Evolutionary conservation across 2,888 invertebrate species (phyloP), one percentile per base, ranked within the genome.

Genomic region (Ypsolopha scabrella): DNA sequence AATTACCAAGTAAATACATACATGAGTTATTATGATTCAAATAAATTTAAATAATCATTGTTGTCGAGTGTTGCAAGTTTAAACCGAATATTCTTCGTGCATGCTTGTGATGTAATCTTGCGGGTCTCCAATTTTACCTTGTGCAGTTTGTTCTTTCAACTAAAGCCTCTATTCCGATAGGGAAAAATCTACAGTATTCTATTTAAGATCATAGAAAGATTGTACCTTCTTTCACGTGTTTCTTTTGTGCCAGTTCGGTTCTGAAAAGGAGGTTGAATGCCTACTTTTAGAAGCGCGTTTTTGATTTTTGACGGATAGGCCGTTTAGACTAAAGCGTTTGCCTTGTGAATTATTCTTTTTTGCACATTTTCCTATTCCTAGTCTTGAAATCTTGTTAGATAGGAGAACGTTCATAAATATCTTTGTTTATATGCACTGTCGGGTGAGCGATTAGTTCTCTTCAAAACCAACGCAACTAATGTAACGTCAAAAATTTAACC

Each of bases 1-100:
- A 64, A 77, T 80, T 79, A 76, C 74, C 80, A 75, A 77, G 75
- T 80, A 80, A 80, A 81, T 75, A 75, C 73, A 61, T 65, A 64
- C 65, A 24, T 59, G 44, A 61, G 65, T 65, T 73, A 75, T 82
- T 82, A 82, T 81, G 65, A 82, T 81, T 81, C 75, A 80, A 81
- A 82, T 81, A 77, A 74, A 82, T 81, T 82, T 73, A 81, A 81
- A 82, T 64, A 63, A 60, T 62, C 60, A 57, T 58, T 58, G 60
- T 54, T 55, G 48, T 33, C 34, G 38, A 57, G 50, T 72, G 77
- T 68, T 67, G 75, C 75, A 76, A 78, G 66, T 64, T 60, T 63
- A 61, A 58, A 60, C 67, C 57, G 66, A 60, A 66, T 64, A 58
- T 56, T 62, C 57, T 60, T 56, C 53, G 55, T 54, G 52, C 51